Percentiles rank a stretch among this genome's conserved stretches.
phyloP scores from a whole-genome alignment of 2,113 vertebrate species.

The Pterocles gutturalis region DNA sequence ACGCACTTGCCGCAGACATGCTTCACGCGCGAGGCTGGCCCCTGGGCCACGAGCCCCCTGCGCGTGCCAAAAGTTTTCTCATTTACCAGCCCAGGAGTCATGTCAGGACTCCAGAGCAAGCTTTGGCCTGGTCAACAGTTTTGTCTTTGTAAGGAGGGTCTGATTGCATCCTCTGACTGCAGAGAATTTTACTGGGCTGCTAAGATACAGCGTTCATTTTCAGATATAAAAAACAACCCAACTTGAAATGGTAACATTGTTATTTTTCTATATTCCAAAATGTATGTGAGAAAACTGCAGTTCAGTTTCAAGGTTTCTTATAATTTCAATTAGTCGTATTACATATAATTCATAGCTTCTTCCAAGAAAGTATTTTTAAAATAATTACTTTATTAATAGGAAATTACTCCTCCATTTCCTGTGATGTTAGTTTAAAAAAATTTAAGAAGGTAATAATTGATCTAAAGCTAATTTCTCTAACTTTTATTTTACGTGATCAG shows the following conservation, averaged over 20 bases:
- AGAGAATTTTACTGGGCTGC: neutral
- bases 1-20: neutral
- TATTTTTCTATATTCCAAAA: neutral
- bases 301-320: neutral
- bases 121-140: neutral
- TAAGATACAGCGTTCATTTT: neutral
- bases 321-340: neutral
- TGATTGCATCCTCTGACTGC: neutral
- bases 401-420: neutral
- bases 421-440: neutral
- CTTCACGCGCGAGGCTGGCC: fast-evolving
- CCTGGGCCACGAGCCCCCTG: fast-evolving
- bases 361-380: neutral
- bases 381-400: neutral
- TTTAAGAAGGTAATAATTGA: neutral
- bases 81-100: neutral
- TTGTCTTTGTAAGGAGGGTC: neutral
- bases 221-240: fast-evolving
- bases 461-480: neutral
- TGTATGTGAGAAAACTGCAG: fast-evolving
- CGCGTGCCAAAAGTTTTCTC: neutral
- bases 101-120: neutral
- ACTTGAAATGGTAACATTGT: fast-evolving
- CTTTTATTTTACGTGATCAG: neutral
- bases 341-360: neutral